Base-by-base conservation (phyloP, 2,113 vertebrate genomes). In the Onychostruthus taczanowskii region DNA sequence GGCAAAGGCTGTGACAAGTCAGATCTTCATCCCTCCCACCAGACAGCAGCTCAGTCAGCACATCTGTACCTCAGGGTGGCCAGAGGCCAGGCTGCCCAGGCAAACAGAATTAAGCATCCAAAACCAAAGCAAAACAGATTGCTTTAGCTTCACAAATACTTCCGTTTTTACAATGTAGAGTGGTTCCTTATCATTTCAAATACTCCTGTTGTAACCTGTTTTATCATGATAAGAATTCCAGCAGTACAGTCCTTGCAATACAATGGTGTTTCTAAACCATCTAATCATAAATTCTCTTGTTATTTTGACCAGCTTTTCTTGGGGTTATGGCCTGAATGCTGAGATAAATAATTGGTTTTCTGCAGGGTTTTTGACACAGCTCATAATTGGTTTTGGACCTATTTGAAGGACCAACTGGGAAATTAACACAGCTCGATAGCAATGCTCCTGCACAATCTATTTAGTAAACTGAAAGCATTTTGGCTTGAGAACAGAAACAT, bases 381-480 rank as follows among this genome's bases (percentile, higher is more conserved):
- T 75, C 15, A 11, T 70, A 47, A 49, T 22, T 70, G 37, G 10
- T 59, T 62, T 31, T 74, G 64, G 66, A 82, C 26, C 23, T 67
- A 10, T 69, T 33, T 58, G 67, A 74, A 31, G 49, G 72, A 82
- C 33, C 2, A 13, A 5, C 56, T 82, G 85, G 37, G 55, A 86
- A 69, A n/a, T 85, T 28, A 41, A 14, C 47, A n/a, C 33, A 47
- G 50, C 13, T 78, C 69, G n/a, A 9, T 26, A 70, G 26, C 69
- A 87, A 7, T 0, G 0, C 43, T 87, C 21, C 37, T 90, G 50
- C 53, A 9, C 17, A 27, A 67, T 70, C 39, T 69, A 1, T 10
- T 66, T 17, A 80, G 50, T 62, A 52, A 69, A 63, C 35, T 41
- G 55, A 84, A 77, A 56, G 9, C 15, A 58, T 17, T 72, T 84